Evolutionary conservation across 2,113 vertebrate species (phyloP), one percentile per base, ranked within the genome.

Genomic region (Myotis brandtii): DNA sequence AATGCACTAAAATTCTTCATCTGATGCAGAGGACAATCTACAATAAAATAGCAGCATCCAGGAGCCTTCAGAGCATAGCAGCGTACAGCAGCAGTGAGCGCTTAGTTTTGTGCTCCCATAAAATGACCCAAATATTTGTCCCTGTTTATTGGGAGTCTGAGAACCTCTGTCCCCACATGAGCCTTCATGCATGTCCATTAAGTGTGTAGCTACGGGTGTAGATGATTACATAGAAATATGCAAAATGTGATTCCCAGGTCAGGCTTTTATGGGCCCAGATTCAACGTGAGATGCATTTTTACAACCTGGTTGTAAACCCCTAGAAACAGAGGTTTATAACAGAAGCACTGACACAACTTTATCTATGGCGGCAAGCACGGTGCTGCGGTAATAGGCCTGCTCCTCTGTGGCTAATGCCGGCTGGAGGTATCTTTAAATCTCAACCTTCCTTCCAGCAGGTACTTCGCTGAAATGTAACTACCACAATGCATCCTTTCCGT

Each of bases 281-380:
- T 88, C 95, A 94, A 96, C 73, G 90, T 97, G 43, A 17, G 98
- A 97, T 97, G 90, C 88, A 92, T 97, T 98, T 98, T 98, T 98
- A 98, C 96, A 97, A 96, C 97, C 93, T 79, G 14, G 82, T 96
- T 97, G 96, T 97, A 98, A 98, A 98, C 96, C 95, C 97, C 95
- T 95, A 70, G 97, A 98, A 98, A 97, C 95, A 97, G 97, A 97
- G 96, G 18, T 96, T 98, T 27, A 95, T 98, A 98, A 98, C 97
- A 97, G 98, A 98, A 98, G 96, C 97, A 92, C 84, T 98, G 98
- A 98, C 98, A 98, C 95, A 30, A 72, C 96, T 96, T 98, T 98
- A 98, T 97, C 98, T 91, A 94, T 95, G 67, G 86, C 96, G 37
- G 97, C 52, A 73, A 97, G 97, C 97, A 97, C 91, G 95, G 97